Conservation (phyloP, 2,888 invertebrate species). For the Theretra japonica region DNA sequence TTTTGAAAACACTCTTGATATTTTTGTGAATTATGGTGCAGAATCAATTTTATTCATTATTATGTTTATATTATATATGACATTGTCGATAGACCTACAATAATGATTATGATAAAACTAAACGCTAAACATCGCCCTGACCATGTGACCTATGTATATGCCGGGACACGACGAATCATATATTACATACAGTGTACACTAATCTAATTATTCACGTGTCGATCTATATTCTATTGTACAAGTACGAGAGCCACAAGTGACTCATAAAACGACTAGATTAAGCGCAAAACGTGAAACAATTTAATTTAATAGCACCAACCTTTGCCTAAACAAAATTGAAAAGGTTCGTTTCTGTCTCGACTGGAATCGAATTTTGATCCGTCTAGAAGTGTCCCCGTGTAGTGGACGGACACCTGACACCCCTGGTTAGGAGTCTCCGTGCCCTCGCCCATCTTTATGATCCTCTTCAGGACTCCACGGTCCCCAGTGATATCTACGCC, state of each 20-base stretch:
- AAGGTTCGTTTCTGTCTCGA: slow-evolving; percentile 91
- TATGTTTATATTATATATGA: too few relatives aligned
- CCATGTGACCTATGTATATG: neutral
- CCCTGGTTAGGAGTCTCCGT: slow-evolving; percentile 89
- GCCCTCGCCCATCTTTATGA: slow-evolving; percentile 90
- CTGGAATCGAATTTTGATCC: slow-evolving; percentile 98
- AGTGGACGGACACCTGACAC: slow-evolving; percentile 90
- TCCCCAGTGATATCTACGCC: slow-evolving; percentile 83
- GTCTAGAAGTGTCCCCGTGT: slow-evolving; percentile 94
- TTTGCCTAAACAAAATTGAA: slow-evolving; percentile 94
- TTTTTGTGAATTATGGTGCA: too few relatives aligned
- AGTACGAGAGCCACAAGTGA: neutral
- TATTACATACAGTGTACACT: neutral
- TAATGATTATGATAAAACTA: neutral
- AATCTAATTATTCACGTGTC: neutral
- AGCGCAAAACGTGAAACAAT: neutral
- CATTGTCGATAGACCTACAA: too few relatives aligned
- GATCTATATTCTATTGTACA: neutral
- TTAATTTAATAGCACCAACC: slow-evolving; percentile 79
- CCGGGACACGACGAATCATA: neutral
- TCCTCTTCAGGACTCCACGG: slow-evolving; percentile 92
- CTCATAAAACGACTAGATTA: neutral
- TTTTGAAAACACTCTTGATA: too few relatives aligned
- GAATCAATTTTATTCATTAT: too few relatives aligned
- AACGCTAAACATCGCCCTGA: neutral